These are phyloP conservation scores for Drosophila auraria DNA, from an alignment of 1,140 invertebrate genomes.

Conservation along the genomic window DNA sequence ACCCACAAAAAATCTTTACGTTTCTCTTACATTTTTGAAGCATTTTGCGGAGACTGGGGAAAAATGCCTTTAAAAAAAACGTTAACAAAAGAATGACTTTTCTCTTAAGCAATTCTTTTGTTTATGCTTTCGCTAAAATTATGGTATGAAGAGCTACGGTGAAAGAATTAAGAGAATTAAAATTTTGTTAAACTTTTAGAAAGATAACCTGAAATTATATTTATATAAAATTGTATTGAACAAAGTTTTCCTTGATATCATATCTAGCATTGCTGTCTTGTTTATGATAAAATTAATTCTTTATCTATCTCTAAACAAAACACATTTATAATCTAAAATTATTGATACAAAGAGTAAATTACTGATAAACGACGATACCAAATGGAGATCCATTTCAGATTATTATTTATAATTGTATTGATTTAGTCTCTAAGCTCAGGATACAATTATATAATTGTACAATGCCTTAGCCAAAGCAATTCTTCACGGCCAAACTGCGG, in stretches of 20 bases:
- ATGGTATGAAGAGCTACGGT: background rate
- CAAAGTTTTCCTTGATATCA: background rate
- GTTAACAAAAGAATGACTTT: background rate
- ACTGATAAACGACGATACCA: too few species aligned
- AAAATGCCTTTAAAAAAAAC: slow-evolving; percentile 12
- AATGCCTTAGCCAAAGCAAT: too few species aligned
- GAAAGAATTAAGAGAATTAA: background rate
- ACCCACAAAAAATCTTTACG: background rate
- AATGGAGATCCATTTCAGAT: too few species aligned
- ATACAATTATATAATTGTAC: too few species aligned
- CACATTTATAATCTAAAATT: too few species aligned
- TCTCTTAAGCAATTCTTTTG: slow-evolving; percentile 20
- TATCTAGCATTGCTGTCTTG: too few species aligned
- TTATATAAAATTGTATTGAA: background rate
- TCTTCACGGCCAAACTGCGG: too few species aligned
- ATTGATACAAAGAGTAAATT: too few species aligned
- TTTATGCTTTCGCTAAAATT: background rate
- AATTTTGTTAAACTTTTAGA: background rate
- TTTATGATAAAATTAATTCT: too few species aligned
- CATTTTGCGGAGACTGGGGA: background rate
- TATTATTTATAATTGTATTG: too few species aligned
- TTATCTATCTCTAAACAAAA: too few species aligned
- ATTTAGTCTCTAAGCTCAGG: too few species aligned
- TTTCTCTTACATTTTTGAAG: slow-evolving; percentile 21
- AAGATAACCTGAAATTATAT: background rate